Evolutionary conservation across 2,113 vertebrate species (phyloP), one percentile per base, ranked within the genome.

Genomic region (Oenanthe melanoleuca): DNA sequence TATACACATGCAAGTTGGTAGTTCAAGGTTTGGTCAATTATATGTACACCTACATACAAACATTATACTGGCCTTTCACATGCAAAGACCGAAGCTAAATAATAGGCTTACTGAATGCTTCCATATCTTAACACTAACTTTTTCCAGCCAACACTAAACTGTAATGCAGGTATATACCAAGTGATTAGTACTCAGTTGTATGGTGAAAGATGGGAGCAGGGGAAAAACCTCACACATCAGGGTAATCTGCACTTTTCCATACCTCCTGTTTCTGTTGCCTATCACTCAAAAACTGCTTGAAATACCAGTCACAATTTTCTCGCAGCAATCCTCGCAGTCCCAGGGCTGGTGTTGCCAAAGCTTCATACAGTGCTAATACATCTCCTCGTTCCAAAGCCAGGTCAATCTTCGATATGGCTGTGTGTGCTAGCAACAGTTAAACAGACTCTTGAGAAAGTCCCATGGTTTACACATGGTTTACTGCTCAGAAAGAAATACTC

Each of bases 281-380:
- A 5, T 99, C 98, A 5, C 89, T 97, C 93, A 98, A 97, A 70
- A 99, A 98, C 96, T 99, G 99, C 95, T 99, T 99, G 52, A 99
- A 97, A 96, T 99, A 99, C 99, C 99, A 99, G 94, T 98, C 98
- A 47, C 98, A 98, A 91, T 99, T 99, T 88, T 98, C 98, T 28
- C 38, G 80, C 89, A 98, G 98, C 90, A 99, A 96, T 26, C 98
- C 98, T 55, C 98, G 97, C 4, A 99, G 95, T 49, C 98, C 98
- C 97, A 99, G 92, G 14, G 98, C 98, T 12, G 98, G 98, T 2
- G 97, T 75, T 50, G 97, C 94, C 56, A 99, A 97, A 6, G 98
- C 98, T 40, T 98, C 97, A 12, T 98, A 98, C 21, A 99, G 71
- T 59, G 92, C 97, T 24, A 96, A 88, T 1, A 97, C 96, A 2